phyloP scores from a whole-genome alignment of 1,140 invertebrate genomes.

The Polyergus mexicanus region DNA sequence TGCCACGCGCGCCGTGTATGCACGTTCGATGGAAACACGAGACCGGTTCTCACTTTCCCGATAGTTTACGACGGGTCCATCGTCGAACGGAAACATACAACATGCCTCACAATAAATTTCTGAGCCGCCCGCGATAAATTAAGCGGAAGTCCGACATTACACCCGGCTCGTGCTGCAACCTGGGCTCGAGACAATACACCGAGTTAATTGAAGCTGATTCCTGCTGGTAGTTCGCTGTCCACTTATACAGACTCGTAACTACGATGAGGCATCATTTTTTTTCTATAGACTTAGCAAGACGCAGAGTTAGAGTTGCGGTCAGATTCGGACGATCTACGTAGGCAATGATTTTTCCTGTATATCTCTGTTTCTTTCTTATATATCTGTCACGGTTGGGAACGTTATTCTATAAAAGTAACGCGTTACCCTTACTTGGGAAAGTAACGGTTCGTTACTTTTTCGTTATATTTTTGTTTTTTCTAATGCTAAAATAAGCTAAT shows the following conservation, averaged over 20 bases:
- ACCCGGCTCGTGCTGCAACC: not conserved
- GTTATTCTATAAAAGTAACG: too few species aligned
- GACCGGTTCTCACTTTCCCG: constrained; percentile 42
- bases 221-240: constrained; percentile 29
- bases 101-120: constrained; percentile 62
- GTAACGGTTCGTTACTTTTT: too few species aligned
- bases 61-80: constrained; percentile 62
- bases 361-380: not conserved
- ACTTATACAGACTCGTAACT: not conserved
- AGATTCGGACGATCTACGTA: not conserved
- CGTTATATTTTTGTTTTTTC: too few species aligned
- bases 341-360: not conserved
- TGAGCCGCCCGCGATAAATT: constrained; percentile 63
- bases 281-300: not conserved
- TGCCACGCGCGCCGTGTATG: constrained; percentile 29
- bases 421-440: too few species aligned
- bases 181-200: constrained; percentile 31
- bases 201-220: constrained; percentile 35
- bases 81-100: constrained; percentile 53
- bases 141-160: constrained; percentile 34
- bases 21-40: constrained; percentile 65
- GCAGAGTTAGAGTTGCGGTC: not conserved
- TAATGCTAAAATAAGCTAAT: too few species aligned
- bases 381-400: too few species aligned
- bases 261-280: constrained; percentile 2